Percentiles rank a stretch among this genome's conserved stretches.
Evolutionary conservation across 2,113 vertebrate genomes (phyloP).

Genomic region (Excalfactoria chinensis): DNA sequence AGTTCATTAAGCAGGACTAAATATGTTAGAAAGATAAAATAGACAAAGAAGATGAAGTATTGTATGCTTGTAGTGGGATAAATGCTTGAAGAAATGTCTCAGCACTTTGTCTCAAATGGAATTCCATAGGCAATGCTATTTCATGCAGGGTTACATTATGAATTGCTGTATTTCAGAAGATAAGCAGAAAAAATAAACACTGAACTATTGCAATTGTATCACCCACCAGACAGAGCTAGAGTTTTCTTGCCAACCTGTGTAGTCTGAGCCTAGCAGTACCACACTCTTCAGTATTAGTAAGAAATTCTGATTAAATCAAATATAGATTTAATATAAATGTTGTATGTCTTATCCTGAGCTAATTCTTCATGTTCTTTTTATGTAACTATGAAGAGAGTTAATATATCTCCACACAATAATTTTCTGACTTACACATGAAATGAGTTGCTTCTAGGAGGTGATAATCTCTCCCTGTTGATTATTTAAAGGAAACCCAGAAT

Average conservation of each 20-base stretch:
- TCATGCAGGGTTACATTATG: neutral
- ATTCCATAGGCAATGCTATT: neutral
- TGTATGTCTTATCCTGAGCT: neutral
- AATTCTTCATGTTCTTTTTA: neutral
- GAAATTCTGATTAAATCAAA: neutral
- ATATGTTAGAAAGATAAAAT: neutral
- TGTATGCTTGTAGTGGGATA: neutral
- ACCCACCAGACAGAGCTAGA: neutral
- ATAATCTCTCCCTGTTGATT: neutral
- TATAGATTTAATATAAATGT: neutral
- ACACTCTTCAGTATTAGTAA: neutral
- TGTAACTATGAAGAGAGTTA: neutral
- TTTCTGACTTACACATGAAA: neutral
- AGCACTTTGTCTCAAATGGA: neutral
- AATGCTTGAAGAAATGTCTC: neutral
- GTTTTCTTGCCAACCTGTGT: neutral
- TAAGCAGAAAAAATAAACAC: neutral
- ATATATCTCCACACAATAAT: neutral
- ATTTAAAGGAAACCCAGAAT: neutral
- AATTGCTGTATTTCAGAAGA: neutral
- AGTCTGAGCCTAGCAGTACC: neutral
- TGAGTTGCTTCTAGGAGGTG: neutral
- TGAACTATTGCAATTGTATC: neutral
- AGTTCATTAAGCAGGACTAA: neutral
- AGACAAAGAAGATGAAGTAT: neutral